Percentiles rank a stretch among this genome's conserved stretches.
Conservation (phyloP, 1,140 invertebrate species). For the Subanguina moxae region DNA sequence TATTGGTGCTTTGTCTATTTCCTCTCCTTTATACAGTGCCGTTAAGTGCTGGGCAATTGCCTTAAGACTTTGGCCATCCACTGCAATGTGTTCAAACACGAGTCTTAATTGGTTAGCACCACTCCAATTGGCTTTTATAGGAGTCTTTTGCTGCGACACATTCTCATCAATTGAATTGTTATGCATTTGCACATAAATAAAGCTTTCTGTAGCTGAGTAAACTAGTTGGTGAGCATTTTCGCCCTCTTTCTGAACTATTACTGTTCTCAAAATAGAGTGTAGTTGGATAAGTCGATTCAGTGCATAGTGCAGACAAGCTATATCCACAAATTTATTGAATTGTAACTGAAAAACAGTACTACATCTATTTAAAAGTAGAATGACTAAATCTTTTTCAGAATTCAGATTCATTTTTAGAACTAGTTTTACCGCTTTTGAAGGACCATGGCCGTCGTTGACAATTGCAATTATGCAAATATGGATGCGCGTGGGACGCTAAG, state of each 20-base stretch:
- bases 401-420: too few relatives aligned
- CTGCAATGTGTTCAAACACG: constrained; percentile 18
- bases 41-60: constrained; percentile 4
- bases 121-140: neutral
- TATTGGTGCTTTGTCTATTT: neutral
- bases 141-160: neutral
- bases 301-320: neutral
- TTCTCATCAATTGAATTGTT: neutral
- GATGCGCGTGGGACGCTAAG: too few relatives aligned
- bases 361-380: too few relatives aligned
- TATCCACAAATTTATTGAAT: neutral
- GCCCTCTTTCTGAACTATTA: neutral
- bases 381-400: too few relatives aligned
- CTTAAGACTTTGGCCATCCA: constrained; percentile 29
- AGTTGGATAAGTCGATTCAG: neutral
- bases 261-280: neutral
- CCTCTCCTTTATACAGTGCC: neutral
- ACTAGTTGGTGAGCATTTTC: neutral
- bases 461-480: too few relatives aligned
- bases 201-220: constrained; percentile 1
- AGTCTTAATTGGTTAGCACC: neutral
- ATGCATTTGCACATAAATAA: neutral
- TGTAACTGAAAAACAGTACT: neutral
- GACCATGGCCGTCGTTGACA: too few relatives aligned
- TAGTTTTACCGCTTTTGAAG: too few relatives aligned